Conservation (phyloP, 1,140 invertebrate species). For the Neodiprion pinetum region DNA sequence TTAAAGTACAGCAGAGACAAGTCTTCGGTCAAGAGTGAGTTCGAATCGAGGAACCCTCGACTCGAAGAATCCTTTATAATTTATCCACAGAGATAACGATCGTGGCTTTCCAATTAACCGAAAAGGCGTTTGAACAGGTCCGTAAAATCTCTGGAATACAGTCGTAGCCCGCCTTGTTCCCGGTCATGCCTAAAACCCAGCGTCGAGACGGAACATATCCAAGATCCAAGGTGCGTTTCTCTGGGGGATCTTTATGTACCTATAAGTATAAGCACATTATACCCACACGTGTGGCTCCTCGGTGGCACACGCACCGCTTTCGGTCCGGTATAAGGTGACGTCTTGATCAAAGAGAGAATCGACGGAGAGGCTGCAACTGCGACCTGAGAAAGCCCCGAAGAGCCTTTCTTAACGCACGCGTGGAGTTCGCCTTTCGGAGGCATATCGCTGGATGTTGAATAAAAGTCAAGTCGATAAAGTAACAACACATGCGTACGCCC, state of each 20-base stretch:
- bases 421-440: not conserved
- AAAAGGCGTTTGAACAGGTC: conserved; percentile 4
- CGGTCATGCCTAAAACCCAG: not conserved
- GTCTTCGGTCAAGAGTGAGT: too few relatives aligned
- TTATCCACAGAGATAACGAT: not conserved
- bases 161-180: not conserved
- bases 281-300: not conserved
- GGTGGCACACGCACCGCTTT: not conserved
- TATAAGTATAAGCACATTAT: not conserved
- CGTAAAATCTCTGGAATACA: not conserved
- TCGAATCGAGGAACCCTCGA: too few relatives aligned
- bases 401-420: not conserved
- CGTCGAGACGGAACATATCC: too few relatives aligned
- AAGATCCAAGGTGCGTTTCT: too few relatives aligned
- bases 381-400: not conserved
- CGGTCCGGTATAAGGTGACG: not conserved
- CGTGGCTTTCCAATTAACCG: conserved; percentile 3
- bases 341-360: not conserved
- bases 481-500: not conserved
- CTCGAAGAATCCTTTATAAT: not conserved
- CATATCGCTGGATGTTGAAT: not conserved
- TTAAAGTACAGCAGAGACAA: too few relatives aligned
- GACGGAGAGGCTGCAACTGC: not conserved
- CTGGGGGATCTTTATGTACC: not conserved
- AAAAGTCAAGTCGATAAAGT: not conserved